Conservation (phyloP, 2,888 invertebrate species). For the Pyrochroa serraticornis region DNA sequence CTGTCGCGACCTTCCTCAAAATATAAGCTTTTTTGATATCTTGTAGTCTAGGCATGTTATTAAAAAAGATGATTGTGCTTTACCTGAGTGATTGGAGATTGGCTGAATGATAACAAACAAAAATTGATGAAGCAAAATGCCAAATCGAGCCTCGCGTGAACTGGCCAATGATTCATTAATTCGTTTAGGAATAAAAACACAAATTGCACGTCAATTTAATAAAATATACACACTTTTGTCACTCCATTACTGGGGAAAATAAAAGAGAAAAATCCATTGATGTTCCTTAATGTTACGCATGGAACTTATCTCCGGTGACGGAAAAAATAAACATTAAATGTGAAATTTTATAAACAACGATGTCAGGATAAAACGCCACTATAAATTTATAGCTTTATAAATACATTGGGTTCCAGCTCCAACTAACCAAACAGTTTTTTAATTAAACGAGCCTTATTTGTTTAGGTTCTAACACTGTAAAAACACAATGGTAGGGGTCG, state of each 20-base stretch:
- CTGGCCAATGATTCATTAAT: conserved; percentile 20
- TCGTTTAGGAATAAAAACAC: conserved; percentile 9
- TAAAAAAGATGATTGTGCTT: background rate
- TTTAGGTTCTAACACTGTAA: no score
- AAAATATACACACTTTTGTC: conserved; percentile 38
- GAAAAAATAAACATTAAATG: conserved; percentile 31
- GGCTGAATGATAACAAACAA: background rate
- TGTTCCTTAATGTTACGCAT: conserved; percentile 36
- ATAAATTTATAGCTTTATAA: conserved; percentile 27
- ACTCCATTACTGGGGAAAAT: conserved; percentile 34
- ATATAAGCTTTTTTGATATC: no score
- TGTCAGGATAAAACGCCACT: conserved; percentile 13
- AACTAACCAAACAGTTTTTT: no score
- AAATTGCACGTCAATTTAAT: conserved; percentile 28
- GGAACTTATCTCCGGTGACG: conserved; percentile 36
- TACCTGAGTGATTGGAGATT: background rate
- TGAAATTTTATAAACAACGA: conserved; percentile 27
- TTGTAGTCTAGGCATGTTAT: no score
- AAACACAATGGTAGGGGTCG: no score
- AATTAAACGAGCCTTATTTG: no score
- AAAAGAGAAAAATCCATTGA: conserved; percentile 35
- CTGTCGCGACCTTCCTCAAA: no score
- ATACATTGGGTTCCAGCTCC: conserved; percentile 4
- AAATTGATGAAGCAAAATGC: conserved; percentile 5
- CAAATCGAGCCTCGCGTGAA: background rate